A percentile compares a stretch with the other conserved stretches of the same genome.
These are phyloP conservation scores for Brachyhypopomus occidentalis DNA, from an alignment of 2,113 vertebrate genomes.

Conservation along the genomic window DNA sequence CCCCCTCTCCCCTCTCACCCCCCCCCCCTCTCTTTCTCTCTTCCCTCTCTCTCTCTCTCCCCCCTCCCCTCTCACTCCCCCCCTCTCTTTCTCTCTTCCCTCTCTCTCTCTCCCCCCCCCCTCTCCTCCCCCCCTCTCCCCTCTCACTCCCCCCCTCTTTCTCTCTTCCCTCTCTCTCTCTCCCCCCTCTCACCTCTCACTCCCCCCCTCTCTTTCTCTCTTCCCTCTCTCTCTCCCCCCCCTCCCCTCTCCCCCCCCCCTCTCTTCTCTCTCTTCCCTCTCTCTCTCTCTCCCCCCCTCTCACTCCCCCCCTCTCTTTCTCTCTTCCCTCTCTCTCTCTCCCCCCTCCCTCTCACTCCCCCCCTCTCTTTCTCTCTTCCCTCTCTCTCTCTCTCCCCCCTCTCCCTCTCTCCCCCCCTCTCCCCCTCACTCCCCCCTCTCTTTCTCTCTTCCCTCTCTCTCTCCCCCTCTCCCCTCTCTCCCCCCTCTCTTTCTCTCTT, in stretches of 20 bases:
- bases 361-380: not conserved
- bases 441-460: not conserved
- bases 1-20: not conserved
- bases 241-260: too few relatives aligned
- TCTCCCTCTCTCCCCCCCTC: not conserved
- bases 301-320: too few relatives aligned
- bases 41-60: not conserved
- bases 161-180: not conserved
- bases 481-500: too few relatives aligned
- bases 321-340: too few relatives aligned
- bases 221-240: too few relatives aligned
- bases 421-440: too few relatives aligned
- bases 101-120: too few relatives aligned
- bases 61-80: not conserved
- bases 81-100: conserved; percentile 13
- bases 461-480: too few relatives aligned
- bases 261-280: too few relatives aligned
- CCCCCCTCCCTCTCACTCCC: not conserved
- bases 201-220: not conserved
- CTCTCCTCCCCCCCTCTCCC: not conserved
- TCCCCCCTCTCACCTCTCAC: too few relatives aligned
- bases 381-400: not conserved
- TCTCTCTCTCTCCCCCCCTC: too few relatives aligned
- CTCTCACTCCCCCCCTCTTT: not conserved
- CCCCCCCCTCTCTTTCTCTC: too few relatives aligned